phyloP scores from a whole-genome alignment of 2,888 invertebrate genomes.

The Drosophila formosana region DNA sequence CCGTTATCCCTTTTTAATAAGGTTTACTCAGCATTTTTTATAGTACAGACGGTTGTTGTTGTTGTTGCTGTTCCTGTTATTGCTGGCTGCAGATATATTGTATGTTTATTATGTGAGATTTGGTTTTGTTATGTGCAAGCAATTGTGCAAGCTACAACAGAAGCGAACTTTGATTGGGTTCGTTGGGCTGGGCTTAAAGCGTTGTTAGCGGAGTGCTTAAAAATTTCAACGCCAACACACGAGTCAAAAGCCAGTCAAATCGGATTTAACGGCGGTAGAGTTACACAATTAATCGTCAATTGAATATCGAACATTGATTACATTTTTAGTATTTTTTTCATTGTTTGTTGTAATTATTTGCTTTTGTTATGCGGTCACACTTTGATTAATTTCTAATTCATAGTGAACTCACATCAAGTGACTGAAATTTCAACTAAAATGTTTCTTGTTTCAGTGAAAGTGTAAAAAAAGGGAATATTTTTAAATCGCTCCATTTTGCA shows the following conservation, averaged over 20 bases:
- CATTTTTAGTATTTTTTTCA: constrained; percentile 9
- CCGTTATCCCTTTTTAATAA: constrained; percentile 80
- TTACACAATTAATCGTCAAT: constrained; percentile 6
- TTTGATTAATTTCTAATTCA: neutral
- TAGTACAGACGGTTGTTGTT: constrained; percentile 24
- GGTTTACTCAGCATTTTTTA: constrained; percentile 78
- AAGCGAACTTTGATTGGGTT: constrained; percentile 40
- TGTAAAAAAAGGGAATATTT: no score
- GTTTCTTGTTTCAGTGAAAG: neutral
- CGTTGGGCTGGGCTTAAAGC: constrained; percentile 17
- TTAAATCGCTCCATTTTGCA: neutral
- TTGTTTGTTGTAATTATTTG: neutral
- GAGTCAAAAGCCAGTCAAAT: neutral
- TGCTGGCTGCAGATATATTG: constrained; percentile 41
- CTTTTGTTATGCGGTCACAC: constrained; percentile 10
- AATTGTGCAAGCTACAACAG: constrained; percentile 54
- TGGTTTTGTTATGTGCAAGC: constrained; percentile 60
- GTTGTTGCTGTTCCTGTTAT: constrained; percentile 24
- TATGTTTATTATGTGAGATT: constrained; percentile 73
- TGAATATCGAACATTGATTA: constrained; percentile 11
- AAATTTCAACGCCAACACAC: neutral
- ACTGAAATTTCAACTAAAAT: neutral
- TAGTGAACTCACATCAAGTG: neutral
- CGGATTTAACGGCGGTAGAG: neutral
- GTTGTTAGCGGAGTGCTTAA: constrained; percentile 8